These are phyloP conservation scores for Phrynocephalus guinanensis DNA, from an alignment of 2,797 vertebrate genomes.

Conservation along the genomic window DNA sequence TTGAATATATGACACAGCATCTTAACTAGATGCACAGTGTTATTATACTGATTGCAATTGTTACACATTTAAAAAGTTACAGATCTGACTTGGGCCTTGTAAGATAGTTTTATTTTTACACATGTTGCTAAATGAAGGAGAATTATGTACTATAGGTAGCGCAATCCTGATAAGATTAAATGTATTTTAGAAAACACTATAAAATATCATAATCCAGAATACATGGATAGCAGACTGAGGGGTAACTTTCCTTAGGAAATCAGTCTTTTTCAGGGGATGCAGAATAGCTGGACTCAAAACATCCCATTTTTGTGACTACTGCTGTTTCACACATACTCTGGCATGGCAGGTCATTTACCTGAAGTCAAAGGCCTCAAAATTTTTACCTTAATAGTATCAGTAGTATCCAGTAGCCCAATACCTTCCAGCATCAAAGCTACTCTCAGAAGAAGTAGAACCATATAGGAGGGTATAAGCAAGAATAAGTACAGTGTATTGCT, in stretches of 20 bases:
- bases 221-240: not conserved
- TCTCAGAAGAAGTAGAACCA: not conserved
- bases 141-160: conserved; percentile 22
- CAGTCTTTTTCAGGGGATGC: not conserved
- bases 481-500: not conserved
- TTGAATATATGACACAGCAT: not conserved
- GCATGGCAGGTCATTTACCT: not conserved
- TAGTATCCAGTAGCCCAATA: not conserved
- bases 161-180: not conserved
- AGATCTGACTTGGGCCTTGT: conserved; percentile 2
- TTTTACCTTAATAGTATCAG: not conserved
- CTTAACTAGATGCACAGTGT: conserved; percentile 6
- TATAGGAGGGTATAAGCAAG: not conserved
- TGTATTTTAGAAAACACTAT: not conserved
- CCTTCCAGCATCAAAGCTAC: not conserved
- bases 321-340: not conserved
- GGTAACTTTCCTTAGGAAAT: not conserved
- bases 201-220: not conserved
- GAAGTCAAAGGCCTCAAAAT: not conserved
- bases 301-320: not conserved
- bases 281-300: not conserved
- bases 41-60: conserved; percentile 28
- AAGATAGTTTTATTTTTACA: conserved; percentile 13
- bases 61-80: conserved; percentile 34
- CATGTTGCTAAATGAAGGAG: not conserved